Evolutionary conservation across 2,888 invertebrate species (phyloP).

Genomic region (Auanema freiburgensis): DNA sequence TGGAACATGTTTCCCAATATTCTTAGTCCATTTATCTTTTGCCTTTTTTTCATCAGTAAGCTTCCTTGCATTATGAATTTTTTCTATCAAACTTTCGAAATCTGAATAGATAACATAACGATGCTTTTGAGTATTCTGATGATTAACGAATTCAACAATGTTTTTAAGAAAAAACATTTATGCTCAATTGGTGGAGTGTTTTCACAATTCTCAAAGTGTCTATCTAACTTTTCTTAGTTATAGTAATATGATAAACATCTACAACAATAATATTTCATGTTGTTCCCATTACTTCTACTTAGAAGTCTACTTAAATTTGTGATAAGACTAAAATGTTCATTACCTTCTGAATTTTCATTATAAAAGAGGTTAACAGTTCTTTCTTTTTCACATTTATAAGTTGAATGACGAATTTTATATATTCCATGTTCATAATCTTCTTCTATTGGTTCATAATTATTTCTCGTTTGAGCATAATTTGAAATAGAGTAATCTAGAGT

Average conservation of each 20-base stretch:
- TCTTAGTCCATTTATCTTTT: no score
- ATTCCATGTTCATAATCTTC: no score
- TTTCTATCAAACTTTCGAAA: conserved; percentile 26
- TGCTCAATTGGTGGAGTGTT: conserved; percentile 24
- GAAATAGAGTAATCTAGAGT: no score
- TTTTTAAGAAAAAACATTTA: conserved; percentile 18
- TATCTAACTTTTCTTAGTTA: conserved; percentile 22
- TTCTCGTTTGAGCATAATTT: no score
- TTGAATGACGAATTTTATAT: no score
- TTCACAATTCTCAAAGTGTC: conserved; percentile 24
- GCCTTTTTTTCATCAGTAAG: conserved; percentile 28
- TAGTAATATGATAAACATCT: conserved; percentile 24
- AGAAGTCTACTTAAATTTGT: conserved; percentile 23
- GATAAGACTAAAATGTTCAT: conserved; percentile 25
- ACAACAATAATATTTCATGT: conserved; percentile 25
- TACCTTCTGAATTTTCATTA: conserved; percentile 21
- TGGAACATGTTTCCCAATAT: no score
- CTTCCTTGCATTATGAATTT: conserved; percentile 20
- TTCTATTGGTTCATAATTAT: no score
- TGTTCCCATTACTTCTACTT: conserved; percentile 18
- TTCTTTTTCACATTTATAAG: conserved; percentile 18
- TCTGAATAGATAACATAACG: conserved; percentile 29
- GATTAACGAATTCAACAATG: conserved; percentile 24
- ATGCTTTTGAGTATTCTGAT: conserved; percentile 25
- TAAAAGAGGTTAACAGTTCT: conserved; percentile 24